Conservation (phyloP, 2,113 vertebrate genomes). For the Gopherus flavomarginatus region DNA sequence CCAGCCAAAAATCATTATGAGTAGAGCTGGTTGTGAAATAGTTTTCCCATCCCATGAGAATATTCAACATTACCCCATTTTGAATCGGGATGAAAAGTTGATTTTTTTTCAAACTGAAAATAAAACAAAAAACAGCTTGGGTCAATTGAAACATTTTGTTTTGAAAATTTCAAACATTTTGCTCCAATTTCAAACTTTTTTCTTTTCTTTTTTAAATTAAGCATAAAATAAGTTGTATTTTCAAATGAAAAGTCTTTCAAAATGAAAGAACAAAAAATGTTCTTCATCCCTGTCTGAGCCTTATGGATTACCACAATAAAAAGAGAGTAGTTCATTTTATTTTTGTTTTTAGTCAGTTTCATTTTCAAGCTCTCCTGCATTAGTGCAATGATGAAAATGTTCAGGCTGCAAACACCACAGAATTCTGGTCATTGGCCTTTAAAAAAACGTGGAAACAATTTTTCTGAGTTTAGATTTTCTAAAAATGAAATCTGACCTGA, state of each 20-base stretch:
- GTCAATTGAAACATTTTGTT: not conserved
- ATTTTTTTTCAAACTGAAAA: not conserved
- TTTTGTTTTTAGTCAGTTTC: not conserved
- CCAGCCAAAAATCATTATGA: rapidly evolving
- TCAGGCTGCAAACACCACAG: not conserved
- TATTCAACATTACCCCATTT: not conserved
- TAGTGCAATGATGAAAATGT: not conserved
- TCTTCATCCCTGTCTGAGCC: not conserved
- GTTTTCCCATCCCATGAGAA: not conserved
- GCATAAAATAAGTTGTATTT: not conserved
- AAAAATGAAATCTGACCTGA: not conserved
- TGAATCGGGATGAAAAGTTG: not conserved
- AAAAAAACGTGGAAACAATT: not conserved
- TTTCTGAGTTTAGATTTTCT: not conserved
- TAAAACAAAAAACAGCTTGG: not conserved
- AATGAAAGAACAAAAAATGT: not conserved
- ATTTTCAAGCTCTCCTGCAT: not conserved
- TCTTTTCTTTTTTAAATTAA: not conserved
- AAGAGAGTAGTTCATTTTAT: not conserved
- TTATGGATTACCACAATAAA: not conserved
- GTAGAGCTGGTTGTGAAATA: not conserved
- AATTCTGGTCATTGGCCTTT: rapidly evolving
- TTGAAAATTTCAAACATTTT: not conserved
- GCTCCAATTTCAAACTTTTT: not conserved
- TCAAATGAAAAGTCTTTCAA: not conserved